Percentiles rank a stretch among this genome's conserved stretches.
These are phyloP conservation scores for Drosophila bocqueti DNA, from an alignment of 1,140 invertebrate genomes.

Conservation along the genomic window DNA sequence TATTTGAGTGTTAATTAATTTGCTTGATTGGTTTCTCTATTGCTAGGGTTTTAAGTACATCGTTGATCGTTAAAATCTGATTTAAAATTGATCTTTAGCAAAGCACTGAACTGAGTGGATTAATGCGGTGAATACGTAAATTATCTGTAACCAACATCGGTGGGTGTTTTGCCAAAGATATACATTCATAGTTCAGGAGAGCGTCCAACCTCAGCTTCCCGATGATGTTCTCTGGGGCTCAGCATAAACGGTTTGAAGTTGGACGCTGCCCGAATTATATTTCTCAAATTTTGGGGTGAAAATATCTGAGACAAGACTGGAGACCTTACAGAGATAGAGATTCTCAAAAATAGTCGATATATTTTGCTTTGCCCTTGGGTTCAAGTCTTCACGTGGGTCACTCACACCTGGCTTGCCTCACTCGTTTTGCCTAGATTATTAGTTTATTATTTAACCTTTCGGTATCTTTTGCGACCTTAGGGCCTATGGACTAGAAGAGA, in stretches of 20 bases:
- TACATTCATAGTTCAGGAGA: constrained; percentile 15
- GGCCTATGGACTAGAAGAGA: constrained; percentile 48
- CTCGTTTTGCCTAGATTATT: constrained; percentile 35
- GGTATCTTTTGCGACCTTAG: constrained; percentile 41
- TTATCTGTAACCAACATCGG: constrained; percentile 49
- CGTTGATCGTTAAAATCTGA: constrained; percentile 24
- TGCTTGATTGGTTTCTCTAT: constrained; percentile 54
- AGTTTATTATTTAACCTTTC: constrained; percentile 13
- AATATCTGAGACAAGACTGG: constrained; percentile 11
- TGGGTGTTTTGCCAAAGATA: constrained; percentile 76
- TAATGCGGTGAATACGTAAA: constrained; percentile 14
- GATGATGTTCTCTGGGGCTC: constrained; percentile 26
- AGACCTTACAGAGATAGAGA: constrained; percentile 5
- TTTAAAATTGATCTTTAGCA: constrained; percentile 52
- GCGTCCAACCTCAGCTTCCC: constrained; percentile 36
- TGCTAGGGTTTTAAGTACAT: constrained; percentile 64
- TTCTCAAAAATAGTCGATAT: constrained; percentile 37
- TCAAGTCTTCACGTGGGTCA: constrained; percentile 44
- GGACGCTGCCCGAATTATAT: constrained; percentile 24
- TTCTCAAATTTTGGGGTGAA: constrained; percentile 1
- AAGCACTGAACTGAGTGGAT: constrained; percentile 41
- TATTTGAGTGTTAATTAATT: constrained; percentile 57
- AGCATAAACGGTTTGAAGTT: constrained; percentile 36
- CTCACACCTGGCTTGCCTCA: constrained; percentile 48
- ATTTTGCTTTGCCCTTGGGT: constrained; percentile 28